A percentile compares a stretch with the other conserved stretches of the same genome.
Conservation (phyloP, 2,797 vertebrate species). For the Erithacus rubecula region DNA sequence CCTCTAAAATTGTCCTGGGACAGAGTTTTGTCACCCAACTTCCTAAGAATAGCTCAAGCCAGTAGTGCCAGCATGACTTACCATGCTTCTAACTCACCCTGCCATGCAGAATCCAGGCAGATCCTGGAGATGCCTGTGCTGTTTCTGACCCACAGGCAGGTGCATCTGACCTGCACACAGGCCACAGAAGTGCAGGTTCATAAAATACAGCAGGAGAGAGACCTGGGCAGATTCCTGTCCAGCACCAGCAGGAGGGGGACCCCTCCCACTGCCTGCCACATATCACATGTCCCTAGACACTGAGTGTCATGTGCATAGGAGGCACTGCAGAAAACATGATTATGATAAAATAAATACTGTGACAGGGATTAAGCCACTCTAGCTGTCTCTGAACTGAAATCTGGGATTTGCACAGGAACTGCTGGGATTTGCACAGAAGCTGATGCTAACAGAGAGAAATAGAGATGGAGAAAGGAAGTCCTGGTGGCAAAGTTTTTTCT, state of each 20-base stretch:
- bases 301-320: background rate
- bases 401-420: background rate
- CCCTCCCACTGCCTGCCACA: background rate
- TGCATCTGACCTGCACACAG: background rate
- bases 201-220: background rate
- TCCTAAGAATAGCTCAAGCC: background rate
- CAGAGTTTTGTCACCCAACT: background rate
- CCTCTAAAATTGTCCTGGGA: background rate
- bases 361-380: background rate
- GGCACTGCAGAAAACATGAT: background rate
- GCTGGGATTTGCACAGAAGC: background rate
- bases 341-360: background rate
- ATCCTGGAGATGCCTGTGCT: background rate
- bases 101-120: background rate
- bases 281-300: background rate
- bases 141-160: background rate
- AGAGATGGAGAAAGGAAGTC: background rate
- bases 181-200: background rate
- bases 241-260: background rate
- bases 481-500: background rate
- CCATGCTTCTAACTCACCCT: background rate
- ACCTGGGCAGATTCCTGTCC: background rate
- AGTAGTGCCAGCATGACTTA: background rate
- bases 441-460: background rate
- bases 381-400: background rate